phyloP scores from a whole-genome alignment of 2,113 vertebrate genomes.

The Gracilinanus agilis region DNA sequence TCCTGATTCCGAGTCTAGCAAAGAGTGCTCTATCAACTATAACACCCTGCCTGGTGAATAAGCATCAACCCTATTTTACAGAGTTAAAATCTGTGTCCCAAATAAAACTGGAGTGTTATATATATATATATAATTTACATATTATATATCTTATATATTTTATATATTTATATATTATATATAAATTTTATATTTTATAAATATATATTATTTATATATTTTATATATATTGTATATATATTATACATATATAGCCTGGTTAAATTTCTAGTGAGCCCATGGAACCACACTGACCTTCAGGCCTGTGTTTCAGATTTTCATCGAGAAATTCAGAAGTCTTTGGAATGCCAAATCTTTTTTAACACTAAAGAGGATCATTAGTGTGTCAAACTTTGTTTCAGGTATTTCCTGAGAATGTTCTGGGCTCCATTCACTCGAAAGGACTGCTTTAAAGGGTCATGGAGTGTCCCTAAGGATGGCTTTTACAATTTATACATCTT shows the following conservation, averaged over 20 bases:
- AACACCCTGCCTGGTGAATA: background rate
- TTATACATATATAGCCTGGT: too few relatives aligned
- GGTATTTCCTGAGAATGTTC: background rate
- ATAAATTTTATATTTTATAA: too few relatives aligned
- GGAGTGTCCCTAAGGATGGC: conserved; percentile 43
- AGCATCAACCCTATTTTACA: background rate
- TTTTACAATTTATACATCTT: conserved; percentile 46
- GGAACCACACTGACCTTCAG: background rate
- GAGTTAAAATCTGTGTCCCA: background rate
- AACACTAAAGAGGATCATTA: background rate
- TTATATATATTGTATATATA: too few relatives aligned
- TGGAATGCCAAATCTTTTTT: background rate
- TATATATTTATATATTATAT: too few relatives aligned
- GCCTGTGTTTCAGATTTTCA: background rate
- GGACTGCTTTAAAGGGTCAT: conserved; percentile 50
- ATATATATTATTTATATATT: too few relatives aligned
- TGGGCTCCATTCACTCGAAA: conserved; percentile 46
- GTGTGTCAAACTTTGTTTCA: conserved; percentile 52
- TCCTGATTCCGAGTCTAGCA: background rate
- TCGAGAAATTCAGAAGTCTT: background rate
- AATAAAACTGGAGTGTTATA: background rate
- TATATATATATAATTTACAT: too few relatives aligned
- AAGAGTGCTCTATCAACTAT: background rate
- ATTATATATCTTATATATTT: too few relatives aligned
- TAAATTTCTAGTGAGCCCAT: too few relatives aligned